Percentiles rank a stretch among this genome's conserved stretches.
Conservation (phyloP, 2,797 vertebrate genomes). For the Catharus ustulatus region DNA sequence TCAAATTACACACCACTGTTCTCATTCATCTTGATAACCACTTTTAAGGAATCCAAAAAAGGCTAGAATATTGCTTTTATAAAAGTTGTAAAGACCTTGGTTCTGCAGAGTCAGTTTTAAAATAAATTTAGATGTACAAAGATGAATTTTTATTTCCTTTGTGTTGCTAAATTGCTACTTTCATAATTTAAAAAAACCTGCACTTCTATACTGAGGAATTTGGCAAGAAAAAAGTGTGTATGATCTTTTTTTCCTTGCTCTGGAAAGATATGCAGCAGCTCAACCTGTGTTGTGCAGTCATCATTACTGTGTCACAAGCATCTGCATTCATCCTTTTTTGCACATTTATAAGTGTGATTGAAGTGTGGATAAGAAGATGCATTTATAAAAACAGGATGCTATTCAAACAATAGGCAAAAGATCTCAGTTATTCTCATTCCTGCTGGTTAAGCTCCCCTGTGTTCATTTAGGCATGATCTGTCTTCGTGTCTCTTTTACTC, state of each 20-base stretch:
- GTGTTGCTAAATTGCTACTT: conserved; percentile 67
- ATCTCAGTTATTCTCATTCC: background rate
- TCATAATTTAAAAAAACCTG: background rate
- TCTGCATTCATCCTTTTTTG: background rate
- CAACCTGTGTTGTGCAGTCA: background rate
- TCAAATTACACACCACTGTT: conserved; percentile 80
- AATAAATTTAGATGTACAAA: conserved; percentile 78
- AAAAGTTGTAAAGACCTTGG: conserved; percentile 64
- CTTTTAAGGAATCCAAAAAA: conserved; percentile 78
- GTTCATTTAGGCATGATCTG: background rate
- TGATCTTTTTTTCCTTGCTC: background rate
- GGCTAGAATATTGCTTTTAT: conserved; percentile 69
- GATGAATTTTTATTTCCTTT: conserved; percentile 75
- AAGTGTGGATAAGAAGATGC: background rate
- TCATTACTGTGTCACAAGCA: background rate
- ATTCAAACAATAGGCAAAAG: conserved; percentile 29
- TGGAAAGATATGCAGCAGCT: background rate
- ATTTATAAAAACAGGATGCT: conserved; percentile 21
- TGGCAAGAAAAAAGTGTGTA: background rate
- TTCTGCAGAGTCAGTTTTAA: conserved; percentile 68
- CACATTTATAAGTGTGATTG: background rate
- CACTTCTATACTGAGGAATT: background rate
- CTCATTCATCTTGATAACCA: conserved; percentile 84
- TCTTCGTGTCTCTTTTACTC: background rate
- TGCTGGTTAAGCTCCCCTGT: background rate